Evolutionary conservation across 2,888 invertebrate genomes (phyloP), one percentile per base, ranked within the genome.

Genomic region (Tethea ocularis): DNA sequence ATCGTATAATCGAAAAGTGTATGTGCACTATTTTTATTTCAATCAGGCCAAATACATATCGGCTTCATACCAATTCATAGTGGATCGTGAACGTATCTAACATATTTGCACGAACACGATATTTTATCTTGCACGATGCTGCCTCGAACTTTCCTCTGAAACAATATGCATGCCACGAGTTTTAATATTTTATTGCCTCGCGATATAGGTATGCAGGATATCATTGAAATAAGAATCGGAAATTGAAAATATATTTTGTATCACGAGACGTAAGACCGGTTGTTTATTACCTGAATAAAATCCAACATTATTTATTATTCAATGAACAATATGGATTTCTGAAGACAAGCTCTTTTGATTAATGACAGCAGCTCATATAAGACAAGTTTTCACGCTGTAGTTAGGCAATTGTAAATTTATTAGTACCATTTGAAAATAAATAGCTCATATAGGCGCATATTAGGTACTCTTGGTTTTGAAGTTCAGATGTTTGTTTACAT

Each of bases 151-250:
- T 61, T 65, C 60, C 66, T 56, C 58, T 65, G 65, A 66, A 69
- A 71, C 69, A 76, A 78, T 77, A 75, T 80, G 77, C 78, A 78
- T 74, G 72, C 74, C 73, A 65, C 71, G 72, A 73, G 69, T 74
- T 78, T 78, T 75, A 78, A 81, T 78, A 81, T 75, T 82, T 82
- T 78, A 84, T 80, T 75, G 76, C 71, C 59, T 66, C 66, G 63
- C 63, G 74, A 75, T 69, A 74, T 76, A n/a, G n/a, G n/a, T n/a
- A 72, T 73, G 69, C 76, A 70, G 68, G 73, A 72, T 77, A 75
- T 73, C 71, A 74, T 73, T 73, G 78, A 75, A 74, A 77, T 73
- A 74, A 69, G 70, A 71, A 77, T 68, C 71, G 69, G 68, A 75
- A 74, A 78, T 80, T 72, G 72, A 68, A 76, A 80, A 75, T 69